phyloP scores from a whole-genome alignment of 2,113 vertebrate species.

The Oncorhynchus keta region DNA sequence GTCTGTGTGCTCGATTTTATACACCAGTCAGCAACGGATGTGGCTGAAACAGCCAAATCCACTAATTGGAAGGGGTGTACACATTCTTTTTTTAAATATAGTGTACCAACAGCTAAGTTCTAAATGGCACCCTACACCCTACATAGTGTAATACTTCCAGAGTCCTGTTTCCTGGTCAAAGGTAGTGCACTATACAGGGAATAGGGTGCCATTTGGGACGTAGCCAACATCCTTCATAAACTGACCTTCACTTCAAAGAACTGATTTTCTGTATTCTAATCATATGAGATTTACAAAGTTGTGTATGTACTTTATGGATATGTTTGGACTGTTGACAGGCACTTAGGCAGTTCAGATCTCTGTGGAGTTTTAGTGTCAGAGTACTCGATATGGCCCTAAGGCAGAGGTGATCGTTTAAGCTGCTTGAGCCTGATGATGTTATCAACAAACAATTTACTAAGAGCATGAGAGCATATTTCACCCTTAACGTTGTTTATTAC shows the following conservation, averaged over 20 bases:
- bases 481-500: slow-evolving; percentile 22
- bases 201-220: not conserved
- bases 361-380: not conserved
- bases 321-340: slow-evolving; percentile 4
- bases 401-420: slow-evolving; percentile 32
- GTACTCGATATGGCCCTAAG: slow-evolving; percentile 10
- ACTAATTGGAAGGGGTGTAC: no score
- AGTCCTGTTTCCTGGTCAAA: no score
- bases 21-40: no score
- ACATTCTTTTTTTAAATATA: no score
- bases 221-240: not conserved
- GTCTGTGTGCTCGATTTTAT: no score
- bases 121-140: not conserved
- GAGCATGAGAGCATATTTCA: slow-evolving; percentile 42
- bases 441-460: slow-evolving; percentile 52
- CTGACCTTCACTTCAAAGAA: not conserved
- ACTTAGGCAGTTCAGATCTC: not conserved
- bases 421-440: slow-evolving; percentile 45
- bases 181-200: no score
- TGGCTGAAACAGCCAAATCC: no score
- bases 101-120: no score
- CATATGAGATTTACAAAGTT: not conserved
- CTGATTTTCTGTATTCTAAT: not conserved
- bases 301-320: not conserved
- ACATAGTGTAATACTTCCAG: not conserved